These are phyloP conservation scores for Macrotrachela quadricornifera DNA, from an alignment of 1,140 invertebrate species.

Conservation along the genomic window DNA sequence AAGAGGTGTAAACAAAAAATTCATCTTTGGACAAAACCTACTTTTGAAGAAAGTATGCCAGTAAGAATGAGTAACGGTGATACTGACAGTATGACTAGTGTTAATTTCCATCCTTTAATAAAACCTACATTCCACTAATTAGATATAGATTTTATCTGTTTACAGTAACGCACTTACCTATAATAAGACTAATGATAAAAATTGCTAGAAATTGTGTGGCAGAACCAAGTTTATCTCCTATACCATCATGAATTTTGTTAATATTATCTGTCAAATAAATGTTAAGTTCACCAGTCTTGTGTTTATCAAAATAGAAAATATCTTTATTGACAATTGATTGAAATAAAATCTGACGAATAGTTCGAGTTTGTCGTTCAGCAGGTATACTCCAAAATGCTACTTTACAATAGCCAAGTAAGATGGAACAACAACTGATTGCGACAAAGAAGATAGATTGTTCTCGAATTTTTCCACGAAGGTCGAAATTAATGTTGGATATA, in stretches of 20 bases:
- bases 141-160: too few relatives aligned
- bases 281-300: constrained; percentile 63
- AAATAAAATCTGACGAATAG: constrained; percentile 32
- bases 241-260: constrained; percentile 62
- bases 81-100: constrained; percentile 23
- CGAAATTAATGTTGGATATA: too few relatives aligned
- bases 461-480: too few relatives aligned
- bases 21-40: too few relatives aligned
- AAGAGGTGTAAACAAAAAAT: neutral
- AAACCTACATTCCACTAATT: too few relatives aligned
- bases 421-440: constrained; percentile 1
- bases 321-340: constrained; percentile 58
- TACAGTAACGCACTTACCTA: too few relatives aligned
- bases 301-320: constrained; percentile 69
- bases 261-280: constrained; percentile 53
- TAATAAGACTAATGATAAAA: constrained; percentile 20
- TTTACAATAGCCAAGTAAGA: constrained; percentile 14
- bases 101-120: constrained; percentile 26
- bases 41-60: constrained; percentile 19
- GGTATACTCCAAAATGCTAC: constrained; percentile 16
- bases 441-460: too few relatives aligned
- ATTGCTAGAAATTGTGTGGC: constrained; percentile 36
- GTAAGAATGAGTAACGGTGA: constrained; percentile 19
- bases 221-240: constrained; percentile 62
- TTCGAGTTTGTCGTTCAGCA: constrained; percentile 18